Evolutionary conservation across 2,113 vertebrate species (phyloP), one percentile per base, ranked within the genome.

Genomic region (Harpagus bidentatus): DNA sequence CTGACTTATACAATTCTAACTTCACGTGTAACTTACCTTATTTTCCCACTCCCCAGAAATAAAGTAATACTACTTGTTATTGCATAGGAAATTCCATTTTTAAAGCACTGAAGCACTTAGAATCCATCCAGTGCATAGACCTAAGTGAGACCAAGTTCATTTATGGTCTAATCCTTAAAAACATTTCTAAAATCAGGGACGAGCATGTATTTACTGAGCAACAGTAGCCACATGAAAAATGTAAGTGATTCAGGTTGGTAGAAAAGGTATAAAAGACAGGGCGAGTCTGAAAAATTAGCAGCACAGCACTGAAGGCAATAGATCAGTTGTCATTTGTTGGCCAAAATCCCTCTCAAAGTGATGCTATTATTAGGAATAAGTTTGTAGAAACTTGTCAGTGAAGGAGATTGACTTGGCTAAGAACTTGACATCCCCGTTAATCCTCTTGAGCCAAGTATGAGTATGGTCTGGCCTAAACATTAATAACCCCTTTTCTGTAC

Each of bases 361-460:
- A 91, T 89, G 53, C 81, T 91, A 52, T 91, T 89, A 91, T 86
- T 95, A 92, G 92, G 77, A 95, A 72, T 84, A 95, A 87, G 34
- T 92, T 95, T 91, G 61, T 89, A 95, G 92, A 92, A 97, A 72
- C 83, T 91, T 95, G 88, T 97, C 96, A 90, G 66, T 70, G 73
- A 82, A 91, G 78, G 87, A 85, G 92, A 94, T 90, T 79, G 92
- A 91, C 89, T 95, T 91, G 74, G 87, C 87, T 91, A 65, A 70
- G 78, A 82, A 88, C 25, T 14, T 93, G 90, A 95, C 93, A 94
- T 70, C 36, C 36, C 45, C 0, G 36, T 90, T 96, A 96, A 96
- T 95, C 94, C 82, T 91, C 73, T 89, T 12, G 36, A 82, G 81
- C 34, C 78, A 73, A 45, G 15, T 53, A 40, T 53, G 76, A 45